Conservation (phyloP, 2,888 invertebrate species). For the Pristionchus mayeri region DNA sequence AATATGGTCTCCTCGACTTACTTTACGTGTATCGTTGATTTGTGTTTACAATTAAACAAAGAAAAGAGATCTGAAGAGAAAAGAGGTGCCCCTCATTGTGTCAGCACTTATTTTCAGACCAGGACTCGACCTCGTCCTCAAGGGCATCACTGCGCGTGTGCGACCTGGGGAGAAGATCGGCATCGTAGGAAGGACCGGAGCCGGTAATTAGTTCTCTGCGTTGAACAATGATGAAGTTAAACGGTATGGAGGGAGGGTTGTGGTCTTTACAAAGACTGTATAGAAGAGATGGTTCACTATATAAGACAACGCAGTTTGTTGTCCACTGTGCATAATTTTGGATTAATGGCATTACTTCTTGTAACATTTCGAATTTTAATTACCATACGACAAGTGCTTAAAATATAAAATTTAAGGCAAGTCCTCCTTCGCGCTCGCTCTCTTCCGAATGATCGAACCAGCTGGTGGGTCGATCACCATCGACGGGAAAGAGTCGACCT, state of each 20-base stretch:
- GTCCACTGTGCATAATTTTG: too few species aligned
- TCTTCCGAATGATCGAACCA: slow-evolving; percentile 90
- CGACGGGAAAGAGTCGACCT: slow-evolving; percentile 86
- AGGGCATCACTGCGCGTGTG: slow-evolving; percentile 84
- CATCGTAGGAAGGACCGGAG: slow-evolving; percentile 76
- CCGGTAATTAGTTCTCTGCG: slow-evolving; percentile 54
- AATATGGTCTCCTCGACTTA: too few species aligned
- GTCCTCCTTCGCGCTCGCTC: slow-evolving; percentile 88
- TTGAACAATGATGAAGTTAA: too few species aligned
- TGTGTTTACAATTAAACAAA: too few species aligned
- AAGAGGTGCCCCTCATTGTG: background rate
- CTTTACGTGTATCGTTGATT: too few species aligned
- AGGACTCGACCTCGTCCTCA: slow-evolving; percentile 85
- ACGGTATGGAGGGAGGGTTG: too few species aligned
- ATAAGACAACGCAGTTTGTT: too few species aligned
- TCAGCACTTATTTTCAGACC: slow-evolving; percentile 45
- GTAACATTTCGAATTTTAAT: too few species aligned
- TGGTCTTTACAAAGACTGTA: too few species aligned
- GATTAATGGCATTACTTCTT: too few species aligned
- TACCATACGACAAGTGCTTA: too few species aligned
- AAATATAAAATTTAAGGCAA: slow-evolving; percentile 81
- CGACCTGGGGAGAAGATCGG: slow-evolving; percentile 84
- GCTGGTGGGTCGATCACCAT: slow-evolving; percentile 86
- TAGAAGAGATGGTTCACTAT: too few species aligned
- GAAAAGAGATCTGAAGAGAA: background rate